These are phyloP conservation scores for Mustelus asterias DNA, from an alignment of 2,113 vertebrate genomes.

Conservation along the genomic window DNA sequence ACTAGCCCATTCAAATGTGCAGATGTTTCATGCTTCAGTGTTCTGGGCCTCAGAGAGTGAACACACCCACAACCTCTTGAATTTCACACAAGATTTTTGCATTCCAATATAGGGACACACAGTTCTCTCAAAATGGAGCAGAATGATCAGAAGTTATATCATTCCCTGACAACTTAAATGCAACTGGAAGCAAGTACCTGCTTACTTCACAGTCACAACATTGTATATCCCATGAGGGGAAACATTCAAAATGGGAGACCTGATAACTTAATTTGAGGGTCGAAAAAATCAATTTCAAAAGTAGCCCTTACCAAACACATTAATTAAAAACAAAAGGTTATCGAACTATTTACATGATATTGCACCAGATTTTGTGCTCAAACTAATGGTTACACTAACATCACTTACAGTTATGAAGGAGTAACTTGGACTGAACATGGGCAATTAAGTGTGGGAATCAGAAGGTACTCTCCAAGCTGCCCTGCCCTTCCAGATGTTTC, in stretches of 20 bases:
- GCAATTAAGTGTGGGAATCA: background rate
- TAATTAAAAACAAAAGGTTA: background rate
- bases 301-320: background rate
- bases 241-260: background rate
- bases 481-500: background rate
- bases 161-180: background rate
- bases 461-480: background rate
- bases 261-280: background rate
- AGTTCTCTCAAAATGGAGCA: background rate
- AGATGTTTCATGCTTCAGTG: background rate
- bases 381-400: too few relatives aligned
- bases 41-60: background rate
- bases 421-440: background rate
- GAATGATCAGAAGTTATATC: background rate
- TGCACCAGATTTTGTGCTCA: too few relatives aligned
- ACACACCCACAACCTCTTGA: background rate
- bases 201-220: background rate
- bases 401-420: too few relatives aligned
- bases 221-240: background rate
- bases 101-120: background rate
- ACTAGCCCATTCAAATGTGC: background rate
- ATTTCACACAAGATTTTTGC: background rate
- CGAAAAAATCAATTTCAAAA: background rate
- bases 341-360: too few relatives aligned
- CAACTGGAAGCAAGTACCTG: background rate